phyloP scores from a whole-genome alignment of 2,888 invertebrate genomes.

The Drosophila fungiperda region DNA sequence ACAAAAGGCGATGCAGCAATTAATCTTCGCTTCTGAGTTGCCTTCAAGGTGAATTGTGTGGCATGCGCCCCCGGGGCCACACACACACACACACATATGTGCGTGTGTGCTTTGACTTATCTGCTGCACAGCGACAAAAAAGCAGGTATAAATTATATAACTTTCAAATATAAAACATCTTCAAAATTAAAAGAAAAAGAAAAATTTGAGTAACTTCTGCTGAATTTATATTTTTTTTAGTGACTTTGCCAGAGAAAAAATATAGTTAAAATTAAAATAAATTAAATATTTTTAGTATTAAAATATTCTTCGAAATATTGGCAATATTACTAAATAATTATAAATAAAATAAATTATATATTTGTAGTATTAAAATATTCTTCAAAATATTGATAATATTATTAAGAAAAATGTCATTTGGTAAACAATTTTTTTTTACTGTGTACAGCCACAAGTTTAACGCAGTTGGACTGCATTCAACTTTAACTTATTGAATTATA shows the following conservation, averaged over 20 bases:
- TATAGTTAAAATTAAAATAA: not conserved
- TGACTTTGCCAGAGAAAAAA: not conserved
- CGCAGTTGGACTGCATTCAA: conserved; percentile 72
- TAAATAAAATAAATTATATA: not conserved
- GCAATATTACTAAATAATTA: no score
- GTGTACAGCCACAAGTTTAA: conserved; percentile 27
- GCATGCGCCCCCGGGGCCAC: conserved; percentile 73
- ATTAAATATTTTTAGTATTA: rapidly evolving
- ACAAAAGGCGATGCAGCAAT: conserved; percentile 79
- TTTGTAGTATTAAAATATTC: no score
- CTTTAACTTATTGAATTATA: conserved; percentile 80
- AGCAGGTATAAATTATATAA: not conserved
- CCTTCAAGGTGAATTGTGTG: conserved; percentile 80
- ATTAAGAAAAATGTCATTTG: not conserved
- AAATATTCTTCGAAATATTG: not conserved
- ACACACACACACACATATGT: conserved; percentile 21
- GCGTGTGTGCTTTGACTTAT: conserved; percentile 13
- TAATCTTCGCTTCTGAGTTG: conserved; percentile 80
- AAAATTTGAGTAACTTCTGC: not conserved
- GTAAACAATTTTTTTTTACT: not conserved
- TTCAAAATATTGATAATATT: not conserved
- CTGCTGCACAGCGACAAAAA: conserved; percentile 8
- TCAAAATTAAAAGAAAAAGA: not conserved
- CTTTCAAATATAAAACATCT: not conserved
- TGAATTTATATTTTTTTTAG: not conserved